Conservation (phyloP, 2,113 vertebrate genomes). For the Rhegmatorhina hoffmannsi region DNA sequence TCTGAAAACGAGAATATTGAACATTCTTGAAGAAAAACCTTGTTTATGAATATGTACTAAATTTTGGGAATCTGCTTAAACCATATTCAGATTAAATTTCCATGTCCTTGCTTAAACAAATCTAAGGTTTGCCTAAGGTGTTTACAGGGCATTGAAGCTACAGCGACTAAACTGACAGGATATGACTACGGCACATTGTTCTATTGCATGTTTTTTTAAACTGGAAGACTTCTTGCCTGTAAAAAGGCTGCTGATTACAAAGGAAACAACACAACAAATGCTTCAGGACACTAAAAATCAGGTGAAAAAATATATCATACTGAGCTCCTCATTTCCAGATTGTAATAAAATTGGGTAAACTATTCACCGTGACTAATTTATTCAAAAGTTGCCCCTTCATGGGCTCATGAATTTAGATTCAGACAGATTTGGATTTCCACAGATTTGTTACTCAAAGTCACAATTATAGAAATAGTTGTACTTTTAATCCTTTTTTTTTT, state of each 20-base stretch:
- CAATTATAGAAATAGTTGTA: background rate
- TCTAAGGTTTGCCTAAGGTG: background rate
- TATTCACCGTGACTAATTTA: slow-evolving; percentile 33
- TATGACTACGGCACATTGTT: background rate
- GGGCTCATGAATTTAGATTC: slow-evolving; percentile 34
- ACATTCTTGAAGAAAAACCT: background rate
- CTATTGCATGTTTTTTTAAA: background rate
- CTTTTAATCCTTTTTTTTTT: background rate
- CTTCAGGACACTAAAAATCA: slow-evolving; percentile 29
- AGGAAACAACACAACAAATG: background rate
- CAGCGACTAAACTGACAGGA: background rate
- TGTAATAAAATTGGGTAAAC: slow-evolving; percentile 27
- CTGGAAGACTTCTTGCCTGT: background rate
- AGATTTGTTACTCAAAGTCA: slow-evolving; percentile 4
- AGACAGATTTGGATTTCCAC: slow-evolving; percentile 10
- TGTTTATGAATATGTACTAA: background rate
- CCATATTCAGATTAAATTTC: background rate
- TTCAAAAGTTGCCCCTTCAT: slow-evolving; percentile 10
- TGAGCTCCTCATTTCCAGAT: background rate
- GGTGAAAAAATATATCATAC: background rate
- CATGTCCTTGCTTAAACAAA: background rate
- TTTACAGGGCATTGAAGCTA: background rate
- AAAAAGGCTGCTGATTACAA: background rate
- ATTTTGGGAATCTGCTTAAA: background rate
- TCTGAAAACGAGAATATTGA: background rate